Evolutionary conservation across 2,113 vertebrate genomes (phyloP), one percentile per base, ranked within the genome.

Genomic region (Danionella cerebrum): DNA sequence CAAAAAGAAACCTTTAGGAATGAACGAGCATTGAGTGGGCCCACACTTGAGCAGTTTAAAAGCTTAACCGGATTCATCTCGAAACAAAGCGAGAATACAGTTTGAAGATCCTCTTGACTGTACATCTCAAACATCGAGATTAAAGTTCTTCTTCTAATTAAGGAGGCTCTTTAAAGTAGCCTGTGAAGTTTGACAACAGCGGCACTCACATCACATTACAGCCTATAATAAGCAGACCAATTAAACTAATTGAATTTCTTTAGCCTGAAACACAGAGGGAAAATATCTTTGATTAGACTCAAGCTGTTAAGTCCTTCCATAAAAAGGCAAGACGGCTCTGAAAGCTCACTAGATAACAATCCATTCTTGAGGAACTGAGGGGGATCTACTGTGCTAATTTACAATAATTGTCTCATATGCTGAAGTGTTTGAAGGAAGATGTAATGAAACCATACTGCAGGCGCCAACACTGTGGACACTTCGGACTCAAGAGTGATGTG

Each of bases 241-340:
- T 84, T 87, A 86, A 76, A 76, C 80, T 83, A 85, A 85, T 83
- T 85, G 79, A 84, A 84, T 84, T 82, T 84, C 77, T 78, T 84
- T 81, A 78, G 84, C 79, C 78, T 67, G 76, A 80, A 73, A 84
- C 69, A 82, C 69, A 77, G 64, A 63, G 76, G 67, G 39, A 71
- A 78, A 72, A 78, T 69, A 63, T 76, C 77, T 86, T 81, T 84
- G 79, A 76, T 85, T 73, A 77, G 67, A 71, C 76, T 81, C 67
- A 74, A 81, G 76, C 80, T 86, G 81, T 76, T 84, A 80, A 78
- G 72, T 77, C 75, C 71, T 76, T 80, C 70, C 78, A 73, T 63
- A 69, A 78, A 81, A 76, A 72, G 59, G 69, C 69, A 72, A 74
- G 69, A 66, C 65, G 76, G 67, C 36, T 73, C 62, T 36, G 35